These are phyloP conservation scores for Leptoteleia sp. DNA, from an alignment of 1,140 invertebrate genomes.

Conservation along the genomic window DNA sequence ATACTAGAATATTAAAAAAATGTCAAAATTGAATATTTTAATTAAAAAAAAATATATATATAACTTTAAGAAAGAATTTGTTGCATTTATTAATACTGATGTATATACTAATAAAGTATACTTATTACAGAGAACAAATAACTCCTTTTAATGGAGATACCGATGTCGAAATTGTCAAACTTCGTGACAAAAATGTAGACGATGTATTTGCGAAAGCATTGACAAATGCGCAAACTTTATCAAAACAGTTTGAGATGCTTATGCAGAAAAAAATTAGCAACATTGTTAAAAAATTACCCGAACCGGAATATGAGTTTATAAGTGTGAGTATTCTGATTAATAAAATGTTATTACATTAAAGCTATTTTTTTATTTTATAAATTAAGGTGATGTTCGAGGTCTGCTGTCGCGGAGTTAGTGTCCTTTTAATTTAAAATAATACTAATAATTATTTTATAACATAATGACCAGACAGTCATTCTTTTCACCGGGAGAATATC, in stretches of 20 bases:
- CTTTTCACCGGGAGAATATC: no score
- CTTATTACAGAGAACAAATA: constrained; percentile 28
- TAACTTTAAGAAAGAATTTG: no score
- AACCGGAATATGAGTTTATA: constrained; percentile 12
- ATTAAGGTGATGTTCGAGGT: no score
- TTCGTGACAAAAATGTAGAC: constrained; percentile 1
- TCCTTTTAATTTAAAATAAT: no score
- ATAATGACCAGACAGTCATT: no score
- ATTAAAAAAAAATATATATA: no score
- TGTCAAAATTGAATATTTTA: neutral
- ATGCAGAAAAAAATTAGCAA: constrained; percentile 22
- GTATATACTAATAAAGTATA: no score
- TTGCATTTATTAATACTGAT: no score
- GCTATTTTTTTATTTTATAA: neutral
- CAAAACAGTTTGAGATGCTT: constrained; percentile 31
- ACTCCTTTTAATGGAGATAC: constrained; percentile 17
- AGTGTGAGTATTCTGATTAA: constrained; percentile 7
- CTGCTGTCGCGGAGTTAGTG: no score
- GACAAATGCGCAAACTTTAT: constrained; percentile 6
- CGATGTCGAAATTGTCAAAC: constrained; percentile 26
- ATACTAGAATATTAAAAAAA: no score
- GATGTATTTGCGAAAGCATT: constrained; percentile 25
- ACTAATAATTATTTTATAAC: no score
- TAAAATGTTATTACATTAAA: neutral
- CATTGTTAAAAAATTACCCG: constrained; percentile 1